phyloP scores from a whole-genome alignment of 2,797 vertebrate genomes.

The Brachyrhaphis roseni region DNA sequence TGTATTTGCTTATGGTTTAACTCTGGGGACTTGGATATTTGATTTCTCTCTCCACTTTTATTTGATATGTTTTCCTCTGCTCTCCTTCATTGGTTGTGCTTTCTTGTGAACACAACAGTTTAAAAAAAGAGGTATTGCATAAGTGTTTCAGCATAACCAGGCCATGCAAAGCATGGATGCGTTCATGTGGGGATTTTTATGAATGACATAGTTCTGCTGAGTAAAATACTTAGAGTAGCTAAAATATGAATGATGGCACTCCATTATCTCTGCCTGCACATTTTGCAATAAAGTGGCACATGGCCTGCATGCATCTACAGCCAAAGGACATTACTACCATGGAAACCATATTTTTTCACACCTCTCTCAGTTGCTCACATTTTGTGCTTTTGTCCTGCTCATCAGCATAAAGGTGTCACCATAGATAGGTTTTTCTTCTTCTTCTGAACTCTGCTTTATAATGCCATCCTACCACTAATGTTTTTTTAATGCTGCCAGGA shows the following conservation, averaged over 20 bases:
- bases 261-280: conserved; percentile 32
- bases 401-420: conserved; percentile 23
- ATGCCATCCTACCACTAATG: neutral
- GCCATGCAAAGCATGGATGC: conserved; percentile 15
- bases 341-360: conserved; percentile 65
- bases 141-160: conserved; percentile 12
- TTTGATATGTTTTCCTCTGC: neutral
- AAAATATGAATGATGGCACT: conserved; percentile 59
- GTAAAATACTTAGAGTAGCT: conserved; percentile 47
- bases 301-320: conserved; percentile 38
- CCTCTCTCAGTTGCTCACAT: conserved; percentile 22
- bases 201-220: conserved; percentile 55
- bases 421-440: neutral
- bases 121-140: neutral
- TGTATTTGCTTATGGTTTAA: conserved; percentile 37
- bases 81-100: neutral
- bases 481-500: conserved; percentile 23
- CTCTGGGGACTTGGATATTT: conserved; percentile 21
- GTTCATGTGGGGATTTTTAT: conserved; percentile 41
- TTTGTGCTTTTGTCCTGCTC: conserved; percentile 39
- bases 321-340: conserved; percentile 60
- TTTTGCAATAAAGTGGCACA: conserved; percentile 31
- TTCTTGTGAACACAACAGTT: neutral
- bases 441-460: neutral
- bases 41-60: conserved; percentile 26